Base-by-base conservation (phyloP, 2,888 invertebrate species). In the Athalia circularis region DNA sequence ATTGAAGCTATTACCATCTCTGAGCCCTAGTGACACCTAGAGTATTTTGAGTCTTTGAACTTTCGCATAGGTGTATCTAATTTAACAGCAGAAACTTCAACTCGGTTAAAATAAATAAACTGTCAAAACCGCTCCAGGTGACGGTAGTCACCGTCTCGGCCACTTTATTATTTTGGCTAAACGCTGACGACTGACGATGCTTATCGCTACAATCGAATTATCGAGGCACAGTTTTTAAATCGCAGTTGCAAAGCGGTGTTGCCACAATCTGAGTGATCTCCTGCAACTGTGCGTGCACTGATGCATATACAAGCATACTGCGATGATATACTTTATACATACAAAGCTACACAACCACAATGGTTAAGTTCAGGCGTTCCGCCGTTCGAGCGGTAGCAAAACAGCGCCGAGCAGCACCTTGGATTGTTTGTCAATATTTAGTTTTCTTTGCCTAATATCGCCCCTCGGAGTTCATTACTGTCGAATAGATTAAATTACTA, bases 391-490 rank as follows among this genome's bases (percentile, higher is more conserved):
- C 79, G 80, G 82, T 77, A 78, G 84, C 80, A 68, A 7, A 67
- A 50, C 62, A 75, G 75, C 75, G 75, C 75, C 62, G 62, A n/a
- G 64, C 78, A 81, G 83, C 79, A 78, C 81, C 67, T 72, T 80
- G 77, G 81, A 82, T 85, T 85, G 86, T 85, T 84, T 85, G 84
- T 86, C 85, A 85, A 86, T 84, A 85, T 82, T 82, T 81, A 79
- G 54, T 79, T 70, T 80, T 75, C 43, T 59, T 7, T 13, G 43
- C 11, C 59, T 43, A 29, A 48, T 67, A 43, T 59, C 59, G 29
- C 9, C 29, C 43, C n/a, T 8, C 7, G 5, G 29, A 68, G 15
- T 59, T 48, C 15, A 47, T 47, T 57, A 7, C 11, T 61, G 45
- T 47, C 43, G 13, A 45, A 72, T 57, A 47, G 59, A 59, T 72